Conservation (phyloP, 1,140 invertebrate genomes). For the Melipona quadrifasciata region DNA sequence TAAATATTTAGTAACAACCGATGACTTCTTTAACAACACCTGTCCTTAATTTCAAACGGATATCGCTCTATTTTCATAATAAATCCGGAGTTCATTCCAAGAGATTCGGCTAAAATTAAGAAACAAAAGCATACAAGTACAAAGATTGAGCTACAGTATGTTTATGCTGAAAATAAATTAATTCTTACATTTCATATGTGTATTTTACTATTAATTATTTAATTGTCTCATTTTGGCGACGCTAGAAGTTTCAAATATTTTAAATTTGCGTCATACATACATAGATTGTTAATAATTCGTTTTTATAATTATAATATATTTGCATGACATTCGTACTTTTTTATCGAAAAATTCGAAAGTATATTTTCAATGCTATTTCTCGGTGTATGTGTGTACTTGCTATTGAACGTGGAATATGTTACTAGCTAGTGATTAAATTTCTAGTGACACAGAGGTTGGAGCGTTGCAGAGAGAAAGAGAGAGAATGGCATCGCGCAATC, state of each 20-base stretch:
- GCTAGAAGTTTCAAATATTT: neutral
- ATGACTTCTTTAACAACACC: conserved; percentile 34
- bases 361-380: neutral
- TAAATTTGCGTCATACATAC: neutral
- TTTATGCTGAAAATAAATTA: neutral
- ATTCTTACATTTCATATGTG: neutral
- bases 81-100: neutral
- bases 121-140: neutral
- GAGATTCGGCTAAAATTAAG: neutral
- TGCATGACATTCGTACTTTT: neutral
- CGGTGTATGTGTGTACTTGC: neutral
- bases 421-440: conserved; percentile 6
- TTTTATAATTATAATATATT: neutral
- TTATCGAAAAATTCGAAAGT: neutral
- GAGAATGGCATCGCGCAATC: conserved; percentile 35
- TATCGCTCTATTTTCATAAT: neutral
- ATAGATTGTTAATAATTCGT: neutral
- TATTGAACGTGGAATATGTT: neutral
- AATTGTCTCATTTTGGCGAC: neutral
- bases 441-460: conserved; percentile 21
- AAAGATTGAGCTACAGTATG: neutral
- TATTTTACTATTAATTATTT: neutral
- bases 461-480: conserved; percentile 16
- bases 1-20: conserved; percentile 76
- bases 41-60: neutral